Evolutionary conservation across 2,113 vertebrate genomes (phyloP), one percentile per base, ranked within the genome.

Genomic region (Pseudorhombus dupliciocellatus): DNA sequence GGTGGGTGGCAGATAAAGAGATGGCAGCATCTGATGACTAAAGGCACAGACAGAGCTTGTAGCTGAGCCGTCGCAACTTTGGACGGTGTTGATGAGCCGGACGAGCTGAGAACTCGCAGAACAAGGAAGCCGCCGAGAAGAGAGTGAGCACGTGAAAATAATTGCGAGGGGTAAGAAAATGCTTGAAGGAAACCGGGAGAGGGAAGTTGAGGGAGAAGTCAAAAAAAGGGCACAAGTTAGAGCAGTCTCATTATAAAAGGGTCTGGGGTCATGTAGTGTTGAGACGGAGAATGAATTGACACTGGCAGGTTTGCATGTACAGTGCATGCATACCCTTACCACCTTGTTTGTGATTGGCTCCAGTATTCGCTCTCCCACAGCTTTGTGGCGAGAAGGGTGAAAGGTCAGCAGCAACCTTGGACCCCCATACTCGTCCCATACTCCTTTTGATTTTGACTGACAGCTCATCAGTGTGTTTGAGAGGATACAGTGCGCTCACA

Each of bases 251-350:
- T 67, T 81, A 57, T 61, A 63, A 26, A 82, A 74, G 66, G 67
- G 65, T 86, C 79, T 80, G 40, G 61, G 81, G 83, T 87, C 64
- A 73, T 65, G 58, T 15, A 31, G 65, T 81, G 59, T 26, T 44
- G 59, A 64, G 61, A 31, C 70, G 66, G 21, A 31, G 46, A 58
- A 74, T 53, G 20, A 71, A 56, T 16, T n/a, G 70, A 54, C 34
- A 37, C 34, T 12, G 34, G 46, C 81, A 83, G 79, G 63, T 90
- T 90, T 88, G 73, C 80, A 89, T 88, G 80, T 73, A 70, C 76
- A 15, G 20, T 50, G 7, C 1, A 59, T 88, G 77, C 85, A 85
- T 83, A 82, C 77, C 28, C 21, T 56, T 56, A 37, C 22, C 79
- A 60, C 79, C 70, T 81, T 85, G 83, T 87, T 88, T 88, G 75